phyloP scores from a whole-genome alignment of 2,113 vertebrate species.

The Brachyistius frenatus region DNA sequence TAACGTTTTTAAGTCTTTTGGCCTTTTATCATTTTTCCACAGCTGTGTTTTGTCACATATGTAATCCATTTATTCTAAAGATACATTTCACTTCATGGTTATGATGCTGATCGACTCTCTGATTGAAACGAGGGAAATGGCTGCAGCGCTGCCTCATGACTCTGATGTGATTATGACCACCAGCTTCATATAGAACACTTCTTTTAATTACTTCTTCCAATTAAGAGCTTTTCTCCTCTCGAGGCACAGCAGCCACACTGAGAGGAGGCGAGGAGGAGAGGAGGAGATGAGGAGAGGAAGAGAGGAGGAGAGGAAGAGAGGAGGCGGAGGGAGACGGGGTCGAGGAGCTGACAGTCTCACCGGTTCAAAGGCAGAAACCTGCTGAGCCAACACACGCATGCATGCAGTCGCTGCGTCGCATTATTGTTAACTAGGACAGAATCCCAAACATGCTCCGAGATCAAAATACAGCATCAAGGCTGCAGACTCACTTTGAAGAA shows the following conservation, averaged over 20 bases:
- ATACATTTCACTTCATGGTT: too few relatives aligned
- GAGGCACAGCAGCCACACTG: slow-evolving; percentile 22
- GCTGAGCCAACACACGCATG: slow-evolving; percentile 22
- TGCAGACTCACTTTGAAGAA: slow-evolving; percentile 9
- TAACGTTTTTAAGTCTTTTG: too few relatives aligned
- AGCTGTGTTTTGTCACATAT: too few relatives aligned
- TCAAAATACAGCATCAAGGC: neutral
- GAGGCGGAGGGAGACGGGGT: slow-evolving; percentile 19
- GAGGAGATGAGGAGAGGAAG: too few relatives aligned
- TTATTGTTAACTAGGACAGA: slow-evolving; percentile 15
- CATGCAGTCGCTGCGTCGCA: neutral
- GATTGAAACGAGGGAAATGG: neutral
- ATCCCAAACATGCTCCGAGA: neutral
- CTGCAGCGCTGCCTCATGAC: neutral
- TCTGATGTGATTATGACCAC: slow-evolving; percentile 21
- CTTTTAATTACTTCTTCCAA: slow-evolving; percentile 60
- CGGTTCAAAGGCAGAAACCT: slow-evolving; percentile 36
- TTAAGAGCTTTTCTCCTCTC: slow-evolving; percentile 33
- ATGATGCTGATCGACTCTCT: too few relatives aligned
- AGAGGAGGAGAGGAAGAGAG: neutral
- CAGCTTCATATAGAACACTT: slow-evolving; percentile 32
- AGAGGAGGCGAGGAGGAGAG: neutral
- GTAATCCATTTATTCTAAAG: too few relatives aligned
- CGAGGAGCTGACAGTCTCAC: neutral
- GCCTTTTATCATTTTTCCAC: too few relatives aligned